Evolutionary conservation across 2,113 vertebrate genomes (phyloP).

Genomic region (Seriola quinqueradiata): DNA sequence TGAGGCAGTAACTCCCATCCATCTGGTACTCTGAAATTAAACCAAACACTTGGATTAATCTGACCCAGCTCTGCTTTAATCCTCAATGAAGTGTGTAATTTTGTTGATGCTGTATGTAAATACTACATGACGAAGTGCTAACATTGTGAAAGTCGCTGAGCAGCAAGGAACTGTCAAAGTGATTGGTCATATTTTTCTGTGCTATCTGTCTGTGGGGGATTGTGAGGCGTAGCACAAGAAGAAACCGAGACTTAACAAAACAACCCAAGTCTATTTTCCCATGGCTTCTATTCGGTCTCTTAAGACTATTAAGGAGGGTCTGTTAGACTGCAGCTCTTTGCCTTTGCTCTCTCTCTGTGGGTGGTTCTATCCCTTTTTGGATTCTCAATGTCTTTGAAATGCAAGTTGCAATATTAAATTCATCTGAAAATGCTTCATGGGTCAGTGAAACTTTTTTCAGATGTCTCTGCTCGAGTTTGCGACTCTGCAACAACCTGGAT

Average conservation of each 20-base stretch:
- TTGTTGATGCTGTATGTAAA: constrained; percentile 57
- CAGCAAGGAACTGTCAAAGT: constrained; percentile 46
- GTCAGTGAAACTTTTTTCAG: constrained; percentile 18
- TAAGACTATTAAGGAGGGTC: background rate
- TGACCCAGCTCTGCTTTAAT: constrained; percentile 11
- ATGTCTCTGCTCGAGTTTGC: background rate
- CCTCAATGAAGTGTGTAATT: constrained; percentile 13
- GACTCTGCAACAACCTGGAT: background rate
- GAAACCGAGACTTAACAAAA: constrained; percentile 27
- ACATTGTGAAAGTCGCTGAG: constrained; percentile 47
- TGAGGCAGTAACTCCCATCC: background rate
- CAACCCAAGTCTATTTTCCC: constrained; percentile 27
- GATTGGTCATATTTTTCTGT: constrained; percentile 30
- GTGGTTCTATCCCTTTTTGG: constrained; percentile 57
- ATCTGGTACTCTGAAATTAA: constrained; percentile 45
- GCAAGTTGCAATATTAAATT: constrained; percentile 78
- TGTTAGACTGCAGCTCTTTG: constrained; percentile 48
- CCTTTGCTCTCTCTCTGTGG: constrained; percentile 65
- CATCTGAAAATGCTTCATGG: constrained; percentile 48
- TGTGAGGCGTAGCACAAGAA: constrained; percentile 37
- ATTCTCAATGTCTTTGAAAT: constrained; percentile 71
- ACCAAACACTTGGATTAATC: constrained; percentile 25
- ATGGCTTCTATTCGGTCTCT: constrained; percentile 34
- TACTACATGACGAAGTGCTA: constrained; percentile 60
- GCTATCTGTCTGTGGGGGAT: constrained; percentile 46